Evolutionary conservation across 2,888 invertebrate genomes (phyloP), one percentile per base, ranked within the genome.

Genomic region (Dorcus parallelipipedus): DNA sequence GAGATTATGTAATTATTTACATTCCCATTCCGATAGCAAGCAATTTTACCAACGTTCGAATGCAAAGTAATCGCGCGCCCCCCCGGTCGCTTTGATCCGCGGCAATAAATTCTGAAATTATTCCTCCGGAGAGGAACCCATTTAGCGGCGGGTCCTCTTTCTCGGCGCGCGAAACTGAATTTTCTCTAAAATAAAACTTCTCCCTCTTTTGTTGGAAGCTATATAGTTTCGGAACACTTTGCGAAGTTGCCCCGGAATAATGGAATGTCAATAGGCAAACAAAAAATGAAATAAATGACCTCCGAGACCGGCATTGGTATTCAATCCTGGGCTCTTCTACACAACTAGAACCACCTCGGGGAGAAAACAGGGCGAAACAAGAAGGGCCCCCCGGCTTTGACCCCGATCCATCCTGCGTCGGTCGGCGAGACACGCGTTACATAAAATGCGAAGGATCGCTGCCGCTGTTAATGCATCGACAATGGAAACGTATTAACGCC

Each of bases 1-100:
- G 60, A 64, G 69, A 68, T 71, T 71, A 70, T 69, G 67, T 69
- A 71, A 71, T 71, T 70, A 70, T 71, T 70, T 71, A 70, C 69
- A 69, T 70, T 67, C 67, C 26, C 26, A 33, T 33, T 33, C 26
- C 67, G 68, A 67, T 69, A 67, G 66, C 65, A 69, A 65, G 68
- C 67, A 69, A 69, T 69, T 66, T 67, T 47, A 60, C 60, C 57
- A 33, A 33, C 60, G 67, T 64, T 65, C 58, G 56, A 58, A 65
- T 64, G 55, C 40, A 40, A 54, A 54, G 54, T 49, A 57, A 58
- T 60, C 54, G 57, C 26, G 43, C 54, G 58, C 26, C 40, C 47
- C 38, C 47, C 47, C 6, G 26, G 26, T 33, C 26, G 52, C 57
- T 60, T 60, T 60, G 58, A 54, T 49, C 51, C 59, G 54, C 38